Percentiles rank a stretch among this genome's conserved stretches.
Conservation (phyloP, 2,113 vertebrate species). For the Rattus rattus region DNA sequence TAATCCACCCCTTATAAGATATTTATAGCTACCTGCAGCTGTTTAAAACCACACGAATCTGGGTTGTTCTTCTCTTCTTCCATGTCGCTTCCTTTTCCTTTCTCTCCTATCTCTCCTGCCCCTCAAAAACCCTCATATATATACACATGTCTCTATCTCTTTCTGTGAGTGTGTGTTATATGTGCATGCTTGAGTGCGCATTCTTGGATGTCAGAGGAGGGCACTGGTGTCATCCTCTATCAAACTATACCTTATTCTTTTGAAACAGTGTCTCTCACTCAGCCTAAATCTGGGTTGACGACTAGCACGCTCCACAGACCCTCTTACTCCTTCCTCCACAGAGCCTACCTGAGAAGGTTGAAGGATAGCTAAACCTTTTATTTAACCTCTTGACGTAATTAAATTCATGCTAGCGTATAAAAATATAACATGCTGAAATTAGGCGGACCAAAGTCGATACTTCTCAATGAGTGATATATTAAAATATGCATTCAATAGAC, state of each 20-base stretch:
- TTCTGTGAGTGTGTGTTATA: neutral
- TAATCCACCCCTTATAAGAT: no score
- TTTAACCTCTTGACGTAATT: neutral
- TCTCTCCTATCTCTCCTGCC: no score
- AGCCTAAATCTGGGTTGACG: neutral
- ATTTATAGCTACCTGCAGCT: no score
- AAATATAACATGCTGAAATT: neutral
- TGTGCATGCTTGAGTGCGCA: neutral
- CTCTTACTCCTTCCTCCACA: neutral
- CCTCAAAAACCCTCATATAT: no score
- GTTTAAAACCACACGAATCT: no score
- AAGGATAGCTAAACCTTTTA: neutral
- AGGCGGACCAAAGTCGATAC: neutral
- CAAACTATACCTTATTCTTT: neutral
- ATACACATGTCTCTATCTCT: neutral
- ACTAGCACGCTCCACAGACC: neutral
- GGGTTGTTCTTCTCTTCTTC: neutral
- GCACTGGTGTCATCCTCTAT: neutral
- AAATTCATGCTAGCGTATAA: neutral
- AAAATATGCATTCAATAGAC: neutral
- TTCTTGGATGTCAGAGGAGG: neutral
- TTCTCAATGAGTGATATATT: neutral
- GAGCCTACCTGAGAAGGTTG: neutral
- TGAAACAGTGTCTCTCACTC: neutral
- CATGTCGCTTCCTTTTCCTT: rapidly evolving